These are phyloP conservation scores for Hyposoter didymator DNA, from an alignment of 2,888 invertebrate species.

Conservation along the genomic window DNA sequence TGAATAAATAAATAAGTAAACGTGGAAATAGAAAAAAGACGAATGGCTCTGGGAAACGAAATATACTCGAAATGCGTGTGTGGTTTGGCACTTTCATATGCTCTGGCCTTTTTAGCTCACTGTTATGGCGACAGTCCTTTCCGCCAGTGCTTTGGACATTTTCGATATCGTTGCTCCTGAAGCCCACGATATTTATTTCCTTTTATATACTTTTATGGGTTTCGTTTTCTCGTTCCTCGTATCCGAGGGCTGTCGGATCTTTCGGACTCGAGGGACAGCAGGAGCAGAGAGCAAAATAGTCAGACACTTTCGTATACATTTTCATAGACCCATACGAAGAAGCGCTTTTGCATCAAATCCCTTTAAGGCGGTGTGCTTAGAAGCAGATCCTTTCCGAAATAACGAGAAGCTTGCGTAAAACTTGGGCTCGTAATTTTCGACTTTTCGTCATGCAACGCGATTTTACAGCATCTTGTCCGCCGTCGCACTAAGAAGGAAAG, in stretches of 20 bases:
- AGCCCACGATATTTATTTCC: slow-evolving; percentile 33
- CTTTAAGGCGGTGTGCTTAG: slow-evolving; percentile 22
- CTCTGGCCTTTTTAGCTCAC: slow-evolving; percentile 51
- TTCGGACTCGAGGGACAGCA: slow-evolving; percentile 20
- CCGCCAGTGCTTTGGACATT: slow-evolving; percentile 25
- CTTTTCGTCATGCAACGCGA: not conserved
- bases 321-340: slow-evolving; percentile 12
- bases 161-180: slow-evolving; percentile 20
- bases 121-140: slow-evolving; percentile 36
- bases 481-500: slow-evolving; percentile 18
- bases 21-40: slow-evolving; percentile 70
- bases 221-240: slow-evolving; percentile 13
- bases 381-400: slow-evolving; percentile 39
- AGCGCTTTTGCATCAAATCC: slow-evolving; percentile 18
- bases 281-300: slow-evolving; percentile 8
- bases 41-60: slow-evolving; percentile 76
- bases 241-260: slow-evolving; percentile 7
- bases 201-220: slow-evolving; percentile 45
- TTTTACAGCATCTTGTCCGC: not conserved
- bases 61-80: slow-evolving; percentile 67
- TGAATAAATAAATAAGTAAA: slow-evolving; percentile 39
- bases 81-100: slow-evolving; percentile 50
- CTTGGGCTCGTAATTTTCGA: not conserved
- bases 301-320: not conserved
- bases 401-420: slow-evolving; percentile 34